Evolutionary conservation across 2,888 invertebrate species (phyloP), one percentile per base, ranked within the genome.

Genomic region (Panzeria rudis): DNA sequence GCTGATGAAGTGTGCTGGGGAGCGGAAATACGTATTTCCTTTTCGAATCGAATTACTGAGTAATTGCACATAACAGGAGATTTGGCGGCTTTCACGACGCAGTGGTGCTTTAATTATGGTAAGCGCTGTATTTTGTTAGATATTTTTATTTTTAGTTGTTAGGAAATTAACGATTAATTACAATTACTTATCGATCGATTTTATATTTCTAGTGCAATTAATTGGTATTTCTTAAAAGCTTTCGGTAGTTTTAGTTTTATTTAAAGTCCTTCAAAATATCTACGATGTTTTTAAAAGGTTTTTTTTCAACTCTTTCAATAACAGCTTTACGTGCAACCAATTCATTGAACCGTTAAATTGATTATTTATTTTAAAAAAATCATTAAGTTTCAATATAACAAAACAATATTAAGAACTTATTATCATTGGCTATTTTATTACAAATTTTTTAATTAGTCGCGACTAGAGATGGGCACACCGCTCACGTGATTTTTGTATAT

Each of bases 271-370:
- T 54, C 54, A 54, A 29, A 25, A 2, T 52, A 52, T 23, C 7
- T 23, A 9, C 25, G 11, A 15, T 29, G 8, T 35, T 69, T 50
- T 23, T 29, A 50, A 17, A 32, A 32, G n/a, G 29, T 29, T 35
- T 52, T 69, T 20, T 59, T 35, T 72, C 9, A 32, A 50, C 35
- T 23, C n/a, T 17, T 69, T 69, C 61, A 78, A 52, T 61, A 61
- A 52, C 52, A 38, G 17, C 20, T 78, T 20, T 15, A 17, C 23
- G 17, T 35, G 29, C 29, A 59, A n/a, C 20, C 32, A 29, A 76
- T 56, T 66, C 38, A 50, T 59, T 73, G 66, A 73, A 66, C 80
- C 73, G 59, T 29, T 59, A 73, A 80, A 73, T 73, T 50, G 29
- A 23, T 56, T 50, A 59, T 32, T 69, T 50, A 38, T 64, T 80